A percentile compares a stretch with the other conserved stretches of the same genome.
Evolutionary conservation across 2,113 vertebrate genomes (phyloP).

Genomic region (Zosterops borbonicus): DNA sequence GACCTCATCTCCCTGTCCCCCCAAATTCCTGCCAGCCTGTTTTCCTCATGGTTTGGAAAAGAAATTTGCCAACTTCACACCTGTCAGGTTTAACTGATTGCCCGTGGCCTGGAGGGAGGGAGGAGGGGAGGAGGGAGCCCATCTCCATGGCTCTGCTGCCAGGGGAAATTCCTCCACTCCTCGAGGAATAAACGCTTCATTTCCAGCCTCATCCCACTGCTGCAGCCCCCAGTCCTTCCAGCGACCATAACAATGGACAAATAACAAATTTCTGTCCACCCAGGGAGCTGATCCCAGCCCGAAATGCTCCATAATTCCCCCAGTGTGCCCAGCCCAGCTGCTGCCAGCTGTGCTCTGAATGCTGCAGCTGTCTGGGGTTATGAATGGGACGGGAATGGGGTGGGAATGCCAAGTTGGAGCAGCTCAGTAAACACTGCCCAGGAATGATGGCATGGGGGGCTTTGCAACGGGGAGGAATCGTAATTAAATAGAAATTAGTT

Average conservation of each 20-base stretch:
- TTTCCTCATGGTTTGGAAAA: slow-evolving; percentile 15
- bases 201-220: neutral
- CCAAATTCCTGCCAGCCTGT: neutral
- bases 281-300: neutral
- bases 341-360: slow-evolving; percentile 40
- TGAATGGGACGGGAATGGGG: neutral
- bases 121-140: neutral
- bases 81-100: slow-evolving; percentile 43
- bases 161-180: neutral
- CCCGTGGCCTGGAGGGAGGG: neutral
- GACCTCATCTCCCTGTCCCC: neutral
- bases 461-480: neutral
- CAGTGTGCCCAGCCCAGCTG: slow-evolving; percentile 1
- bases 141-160: neutral
- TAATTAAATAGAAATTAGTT: slow-evolving; percentile 66
- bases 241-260: neutral
- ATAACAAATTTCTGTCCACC: neutral
- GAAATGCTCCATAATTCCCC: neutral
- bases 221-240: neutral
- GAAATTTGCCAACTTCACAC: slow-evolving; percentile 48
- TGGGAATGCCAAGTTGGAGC: neutral
- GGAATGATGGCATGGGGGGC: neutral
- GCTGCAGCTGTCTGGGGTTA: slow-evolving; percentile 56
- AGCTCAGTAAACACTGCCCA: neutral
- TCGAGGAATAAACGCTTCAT: neutral